Conservation (phyloP, 2,797 vertebrate genomes). For the Sebastiscus albofasciatus region DNA sequence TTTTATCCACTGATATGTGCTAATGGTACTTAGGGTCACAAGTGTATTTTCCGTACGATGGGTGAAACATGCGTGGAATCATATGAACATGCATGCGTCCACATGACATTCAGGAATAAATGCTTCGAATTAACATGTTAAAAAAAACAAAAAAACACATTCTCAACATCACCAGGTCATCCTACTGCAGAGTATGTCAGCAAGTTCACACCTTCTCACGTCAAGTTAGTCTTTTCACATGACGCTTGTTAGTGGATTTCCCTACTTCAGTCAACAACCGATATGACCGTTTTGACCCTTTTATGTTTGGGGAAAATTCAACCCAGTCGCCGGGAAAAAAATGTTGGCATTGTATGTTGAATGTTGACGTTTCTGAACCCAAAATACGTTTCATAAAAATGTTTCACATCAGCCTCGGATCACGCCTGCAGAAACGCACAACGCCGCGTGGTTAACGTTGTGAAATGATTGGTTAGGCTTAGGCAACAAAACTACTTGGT, state of each 20-base stretch:
- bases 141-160: too few species aligned
- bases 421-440: not conserved
- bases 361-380: not conserved
- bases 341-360: not conserved
- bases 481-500: not conserved
- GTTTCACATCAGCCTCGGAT: too few species aligned
- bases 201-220: too few species aligned
- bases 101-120: not conserved
- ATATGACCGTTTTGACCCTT: too few species aligned
- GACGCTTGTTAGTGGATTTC: not conserved
- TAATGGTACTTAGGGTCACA: not conserved
- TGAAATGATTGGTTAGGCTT: not conserved
- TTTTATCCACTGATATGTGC: not conserved
- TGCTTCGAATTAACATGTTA: too few species aligned
- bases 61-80: too few species aligned
- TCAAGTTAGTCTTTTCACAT: not conserved
- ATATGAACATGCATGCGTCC: too few species aligned
- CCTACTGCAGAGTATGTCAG: too few species aligned
- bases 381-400: not conserved
- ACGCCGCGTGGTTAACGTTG: not conserved
- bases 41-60: not conserved
- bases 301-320: not conserved
- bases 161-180: too few species aligned
- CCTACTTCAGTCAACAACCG: not conserved
- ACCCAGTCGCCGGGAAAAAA: not conserved